phyloP scores from a whole-genome alignment of 2,888 invertebrate genomes.

The Pterostichus niger region DNA sequence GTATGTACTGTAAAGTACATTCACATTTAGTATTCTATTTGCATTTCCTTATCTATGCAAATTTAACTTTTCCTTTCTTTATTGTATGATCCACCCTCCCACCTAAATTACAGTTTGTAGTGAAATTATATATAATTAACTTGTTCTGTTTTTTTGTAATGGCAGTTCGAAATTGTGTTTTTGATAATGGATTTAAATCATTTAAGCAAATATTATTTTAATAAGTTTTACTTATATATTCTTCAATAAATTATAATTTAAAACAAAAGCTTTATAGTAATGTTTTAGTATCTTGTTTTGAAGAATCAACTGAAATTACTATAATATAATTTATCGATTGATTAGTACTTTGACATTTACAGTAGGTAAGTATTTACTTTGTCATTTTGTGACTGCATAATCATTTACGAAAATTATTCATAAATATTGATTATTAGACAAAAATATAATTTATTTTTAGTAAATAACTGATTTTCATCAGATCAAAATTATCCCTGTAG shows the following conservation, averaged over 20 bases:
- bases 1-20: slow-evolving; percentile 1
- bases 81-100: not conserved
- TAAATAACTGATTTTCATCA: too few relatives aligned
- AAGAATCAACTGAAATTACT: not conserved
- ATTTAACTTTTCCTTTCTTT: slow-evolving; percentile 21
- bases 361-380: not conserved
- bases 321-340: not conserved
- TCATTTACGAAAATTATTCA: not conserved
- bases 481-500: not conserved
- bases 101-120: not conserved
- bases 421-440: not conserved
- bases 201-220: too few relatives aligned
- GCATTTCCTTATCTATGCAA: slow-evolving; percentile 19
- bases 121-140: too few relatives aligned
- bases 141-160: too few relatives aligned
- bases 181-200: too few relatives aligned
- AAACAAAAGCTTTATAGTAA: too few relatives aligned
- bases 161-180: too few relatives aligned
- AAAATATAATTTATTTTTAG: not conserved
- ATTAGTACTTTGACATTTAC: slow-evolving; percentile 5
- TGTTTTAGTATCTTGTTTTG: not conserved
- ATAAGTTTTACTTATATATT: too few relatives aligned
- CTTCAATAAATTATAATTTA: too few relatives aligned
- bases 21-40: slow-evolving; percentile 19
- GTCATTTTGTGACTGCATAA: not conserved